Evolutionary conservation across 2,113 vertebrate species (phyloP), one percentile per base, ranked within the genome.

Genomic region (Proterorhinus semilunaris): DNA sequence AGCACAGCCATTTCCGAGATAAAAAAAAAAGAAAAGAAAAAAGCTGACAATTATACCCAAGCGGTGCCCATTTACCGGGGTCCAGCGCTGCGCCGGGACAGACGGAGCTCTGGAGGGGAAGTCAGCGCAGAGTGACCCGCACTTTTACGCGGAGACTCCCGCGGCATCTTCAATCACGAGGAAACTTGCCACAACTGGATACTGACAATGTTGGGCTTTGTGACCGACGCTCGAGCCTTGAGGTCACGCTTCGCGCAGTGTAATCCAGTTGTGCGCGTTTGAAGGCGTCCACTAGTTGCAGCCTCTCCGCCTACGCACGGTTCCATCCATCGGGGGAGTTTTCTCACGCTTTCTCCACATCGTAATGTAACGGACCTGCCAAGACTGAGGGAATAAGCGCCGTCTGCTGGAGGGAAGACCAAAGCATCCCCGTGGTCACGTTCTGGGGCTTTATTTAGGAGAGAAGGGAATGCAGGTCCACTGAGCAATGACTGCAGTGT

Each of bases 341-440:
- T 59, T 44, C 62, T 45, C 42, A 7, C 43, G 12, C 45, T 36
- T 21, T 13, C 42, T 45, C 11, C 36, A 5, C 62, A 13, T 51
- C 45, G 10, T 68, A 11, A 6, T 4, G n/a, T 0, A 6, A 36
- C 54, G 0, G 21, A 27, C 27, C 9, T 15, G 10, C 15, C 16
- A 5, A n/a, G 13, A 7, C 10, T n/a, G 0, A 12, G 6, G 0
- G 17, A 3, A 62, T 6, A 2, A 47, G 80, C 3, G 89, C 80
- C 87, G 65, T 13, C 89, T 88, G 64, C 72, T 83, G 89, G 80
- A 68, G 1, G 85, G 85, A 82, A 69, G 81, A 79, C 49, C 42
- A 48, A 50, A 7, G 0, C 43, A 3, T 15, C 6, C 44, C n/a
- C n/a, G 45, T 17, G n/a, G 17, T 54, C 1, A 5, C 8, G 42